Percentiles rank a stretch among this genome's conserved stretches.
Evolutionary conservation across 2,888 invertebrate species (phyloP).

Genomic region (Perizoma affinitatum): DNA sequence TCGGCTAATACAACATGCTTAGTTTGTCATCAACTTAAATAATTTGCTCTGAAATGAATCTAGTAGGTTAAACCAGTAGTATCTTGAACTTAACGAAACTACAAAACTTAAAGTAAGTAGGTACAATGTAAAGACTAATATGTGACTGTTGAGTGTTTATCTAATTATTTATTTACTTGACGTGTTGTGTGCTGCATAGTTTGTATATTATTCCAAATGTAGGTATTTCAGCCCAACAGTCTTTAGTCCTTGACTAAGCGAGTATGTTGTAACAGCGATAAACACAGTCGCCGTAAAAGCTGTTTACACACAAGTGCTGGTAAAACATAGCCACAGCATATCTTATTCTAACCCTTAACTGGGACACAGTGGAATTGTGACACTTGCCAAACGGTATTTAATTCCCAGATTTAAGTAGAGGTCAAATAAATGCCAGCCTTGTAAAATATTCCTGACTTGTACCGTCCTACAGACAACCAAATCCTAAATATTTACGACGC

Average conservation of each 20-base stretch:
- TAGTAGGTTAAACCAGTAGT: too few relatives aligned
- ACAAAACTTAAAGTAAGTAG: too few relatives aligned
- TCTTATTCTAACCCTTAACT: constrained; percentile 27
- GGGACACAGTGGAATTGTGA: constrained; percentile 50
- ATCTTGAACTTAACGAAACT: too few relatives aligned
- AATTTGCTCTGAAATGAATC: too few relatives aligned
- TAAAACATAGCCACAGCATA: constrained; percentile 29
- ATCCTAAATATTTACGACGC: too few relatives aligned
- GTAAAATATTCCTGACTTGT: constrained; percentile 51
- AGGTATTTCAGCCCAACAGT: constrained; percentile 37
- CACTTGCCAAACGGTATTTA: constrained; percentile 65
- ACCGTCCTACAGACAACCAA: constrained; percentile 15
- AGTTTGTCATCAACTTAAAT: too few relatives aligned
- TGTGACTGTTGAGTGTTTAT: too few relatives aligned
- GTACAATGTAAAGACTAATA: too few relatives aligned
- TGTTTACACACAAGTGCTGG: constrained; percentile 30
- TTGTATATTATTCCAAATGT: constrained; percentile 48
- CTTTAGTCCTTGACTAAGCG: constrained; percentile 60
- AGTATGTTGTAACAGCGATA: constrained; percentile 27
- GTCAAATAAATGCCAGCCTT: constrained; percentile 65
- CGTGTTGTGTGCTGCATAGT: constrained; percentile 40
- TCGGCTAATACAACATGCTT: too few relatives aligned
- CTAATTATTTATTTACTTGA: neutral
- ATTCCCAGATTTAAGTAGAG: constrained; percentile 59
- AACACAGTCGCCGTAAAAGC: constrained; percentile 25